A percentile compares a stretch with the other conserved stretches of the same genome.
Evolutionary conservation across 1,140 invertebrate genomes (phyloP).

Genomic region (Cotesia glomerata): DNA sequence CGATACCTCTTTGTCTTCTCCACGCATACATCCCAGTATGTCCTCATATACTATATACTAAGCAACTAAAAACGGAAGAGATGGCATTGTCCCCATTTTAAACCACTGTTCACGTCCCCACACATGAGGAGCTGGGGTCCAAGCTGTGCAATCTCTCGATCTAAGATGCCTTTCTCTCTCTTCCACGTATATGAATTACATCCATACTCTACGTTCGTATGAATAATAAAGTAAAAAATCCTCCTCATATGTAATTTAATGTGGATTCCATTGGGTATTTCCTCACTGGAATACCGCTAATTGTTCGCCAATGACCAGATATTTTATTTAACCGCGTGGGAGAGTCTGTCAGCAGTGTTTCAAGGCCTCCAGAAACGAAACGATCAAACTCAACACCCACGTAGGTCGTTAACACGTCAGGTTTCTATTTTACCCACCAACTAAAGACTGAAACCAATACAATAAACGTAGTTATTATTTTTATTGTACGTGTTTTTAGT

Average conservation of each 20-base stretch:
- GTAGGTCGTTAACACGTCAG: background rate
- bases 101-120: background rate
- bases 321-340: slow-evolving; percentile 36
- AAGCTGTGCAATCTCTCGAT: no score
- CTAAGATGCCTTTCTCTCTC: background rate
- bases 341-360: slow-evolving; percentile 10
- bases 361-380: background rate
- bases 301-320: slow-evolving; percentile 45
- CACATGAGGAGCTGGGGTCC: no score
- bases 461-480: background rate
- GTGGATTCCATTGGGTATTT: slow-evolving; percentile 19
- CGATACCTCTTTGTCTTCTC: background rate
- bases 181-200: background rate
- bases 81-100: slow-evolving; percentile 45
- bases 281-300: slow-evolving; percentile 35
- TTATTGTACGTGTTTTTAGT: slow-evolving; percentile 11
- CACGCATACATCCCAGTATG: background rate
- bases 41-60: background rate
- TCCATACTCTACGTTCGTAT: background rate
- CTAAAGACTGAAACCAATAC: background rate
- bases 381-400: background rate
- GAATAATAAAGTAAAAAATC: background rate
- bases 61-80: slow-evolving; percentile 33
- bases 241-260: background rate
- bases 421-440: background rate